Conservation (phyloP, 2,113 vertebrate species). For the Etia nguti region DNA sequence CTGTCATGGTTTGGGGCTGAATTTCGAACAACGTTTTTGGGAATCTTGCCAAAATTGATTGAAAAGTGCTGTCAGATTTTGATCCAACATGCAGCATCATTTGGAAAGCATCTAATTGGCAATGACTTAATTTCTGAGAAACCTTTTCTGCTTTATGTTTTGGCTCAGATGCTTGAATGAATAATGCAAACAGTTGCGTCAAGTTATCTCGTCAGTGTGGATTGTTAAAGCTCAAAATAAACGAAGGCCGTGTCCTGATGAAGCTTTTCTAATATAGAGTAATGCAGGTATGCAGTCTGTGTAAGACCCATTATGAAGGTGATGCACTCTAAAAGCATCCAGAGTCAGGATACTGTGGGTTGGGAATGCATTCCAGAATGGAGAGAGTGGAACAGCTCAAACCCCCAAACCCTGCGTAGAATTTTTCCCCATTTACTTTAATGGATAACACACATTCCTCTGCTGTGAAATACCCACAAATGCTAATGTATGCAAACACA, state of each 20-base stretch:
- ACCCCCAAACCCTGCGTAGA: background rate
- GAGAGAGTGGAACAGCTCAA: constrained; percentile 19
- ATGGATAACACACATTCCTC: constrained; percentile 44
- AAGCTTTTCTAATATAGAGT: background rate
- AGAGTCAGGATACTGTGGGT: background rate
- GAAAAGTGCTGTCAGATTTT: background rate
- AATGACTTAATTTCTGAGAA: background rate
- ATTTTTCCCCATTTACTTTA: constrained; percentile 16
- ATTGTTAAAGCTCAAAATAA: background rate
- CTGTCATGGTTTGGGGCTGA: background rate
- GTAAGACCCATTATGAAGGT: background rate
- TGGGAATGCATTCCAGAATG: constrained; percentile 29
- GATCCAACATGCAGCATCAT: background rate
- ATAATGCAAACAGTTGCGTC: constrained; percentile 1
- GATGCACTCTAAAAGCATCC: background rate
- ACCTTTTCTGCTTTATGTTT: background rate
- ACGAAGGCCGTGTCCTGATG: background rate
- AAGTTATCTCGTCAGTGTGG: background rate
- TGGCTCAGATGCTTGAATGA: background rate
- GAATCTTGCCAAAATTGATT: background rate
- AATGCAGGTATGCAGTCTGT: background rate
- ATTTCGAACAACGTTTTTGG: background rate
- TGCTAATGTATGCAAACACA: background rate
- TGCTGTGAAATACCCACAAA: constrained; percentile 12
- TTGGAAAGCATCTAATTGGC: background rate